These are phyloP conservation scores for Varanus salvator DNA, from an alignment of 2,113 vertebrate genomes.

Conservation along the genomic window DNA sequence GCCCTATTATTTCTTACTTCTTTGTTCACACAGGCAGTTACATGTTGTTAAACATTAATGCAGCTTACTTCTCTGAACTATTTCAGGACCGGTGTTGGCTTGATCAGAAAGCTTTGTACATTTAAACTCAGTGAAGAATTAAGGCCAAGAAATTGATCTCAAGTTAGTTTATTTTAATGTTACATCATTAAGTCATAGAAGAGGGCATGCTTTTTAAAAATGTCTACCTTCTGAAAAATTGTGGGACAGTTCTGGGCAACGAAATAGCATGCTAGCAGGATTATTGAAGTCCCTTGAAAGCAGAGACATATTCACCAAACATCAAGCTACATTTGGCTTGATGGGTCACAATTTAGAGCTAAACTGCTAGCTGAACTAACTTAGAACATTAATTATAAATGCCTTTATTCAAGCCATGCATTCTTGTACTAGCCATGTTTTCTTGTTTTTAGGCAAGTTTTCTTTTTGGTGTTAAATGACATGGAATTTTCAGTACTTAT, in stretches of 20 bases:
- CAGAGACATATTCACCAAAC: not conserved
- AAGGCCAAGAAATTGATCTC: not conserved
- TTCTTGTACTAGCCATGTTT: not conserved
- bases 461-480: not conserved
- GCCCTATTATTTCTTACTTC: not conserved
- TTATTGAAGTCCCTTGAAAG: not conserved
- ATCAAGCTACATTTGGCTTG: not conserved
- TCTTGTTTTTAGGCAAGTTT: not conserved
- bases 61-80: not conserved
- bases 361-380: not conserved
- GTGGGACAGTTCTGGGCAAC: not conserved
- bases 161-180: not conserved
- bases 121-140: not conserved
- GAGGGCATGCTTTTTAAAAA: not conserved
- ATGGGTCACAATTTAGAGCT: not conserved
- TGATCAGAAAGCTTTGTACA: not conserved
- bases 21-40: not conserved
- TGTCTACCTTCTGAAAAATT: not conserved
- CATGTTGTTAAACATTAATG: not conserved
- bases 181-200: not conserved
- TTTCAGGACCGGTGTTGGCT: not conserved
- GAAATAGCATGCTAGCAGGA: not conserved
- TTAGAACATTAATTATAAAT: not conserved
- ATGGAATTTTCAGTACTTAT: not conserved
- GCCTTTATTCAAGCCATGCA: not conserved